Evolutionary conservation across 2,888 invertebrate genomes (phyloP).

Genomic region (Portevinia maculata): DNA sequence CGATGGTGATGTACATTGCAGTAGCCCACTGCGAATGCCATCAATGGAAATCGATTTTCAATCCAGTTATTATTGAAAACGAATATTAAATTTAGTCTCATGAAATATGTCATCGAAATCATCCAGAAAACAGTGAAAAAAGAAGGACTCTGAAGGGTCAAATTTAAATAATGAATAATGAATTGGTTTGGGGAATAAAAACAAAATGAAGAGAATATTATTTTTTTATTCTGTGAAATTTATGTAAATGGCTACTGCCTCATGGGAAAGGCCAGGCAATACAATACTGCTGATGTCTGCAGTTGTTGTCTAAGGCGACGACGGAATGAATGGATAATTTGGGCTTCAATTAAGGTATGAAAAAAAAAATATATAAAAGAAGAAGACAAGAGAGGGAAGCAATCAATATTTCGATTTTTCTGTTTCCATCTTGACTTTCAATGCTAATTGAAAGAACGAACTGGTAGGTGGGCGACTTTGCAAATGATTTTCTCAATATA

Average conservation of each 20-base stretch:
- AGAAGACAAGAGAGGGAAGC: neutral
- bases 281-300: slow-evolving; percentile 7
- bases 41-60: slow-evolving; percentile 44
- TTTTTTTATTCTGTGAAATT: slow-evolving; percentile 15
- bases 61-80: slow-evolving; percentile 39
- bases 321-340: slow-evolving; percentile 37
- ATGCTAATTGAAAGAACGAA: too few species aligned
- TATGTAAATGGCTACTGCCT: slow-evolving; percentile 34
- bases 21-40: slow-evolving; percentile 35
- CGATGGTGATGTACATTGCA: slow-evolving; percentile 11
- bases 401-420: too few species aligned
- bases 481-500: too few species aligned
- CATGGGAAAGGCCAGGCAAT: neutral
- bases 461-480: too few species aligned
- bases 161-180: slow-evolving; percentile 35
- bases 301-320: slow-evolving; percentile 23
- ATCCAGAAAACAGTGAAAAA: neutral
- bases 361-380: too few species aligned
- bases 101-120: slow-evolving; percentile 20
- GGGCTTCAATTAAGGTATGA: slow-evolving; percentile 22
- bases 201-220: too few species aligned
- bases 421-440: too few species aligned
- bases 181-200: slow-evolving; percentile 15
- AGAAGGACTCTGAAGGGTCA: slow-evolving; percentile 19
- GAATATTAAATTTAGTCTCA: slow-evolving; percentile 46